Evolutionary conservation across 2,888 invertebrate species (phyloP).

Genomic region (Stenolophus ochropezus): DNA sequence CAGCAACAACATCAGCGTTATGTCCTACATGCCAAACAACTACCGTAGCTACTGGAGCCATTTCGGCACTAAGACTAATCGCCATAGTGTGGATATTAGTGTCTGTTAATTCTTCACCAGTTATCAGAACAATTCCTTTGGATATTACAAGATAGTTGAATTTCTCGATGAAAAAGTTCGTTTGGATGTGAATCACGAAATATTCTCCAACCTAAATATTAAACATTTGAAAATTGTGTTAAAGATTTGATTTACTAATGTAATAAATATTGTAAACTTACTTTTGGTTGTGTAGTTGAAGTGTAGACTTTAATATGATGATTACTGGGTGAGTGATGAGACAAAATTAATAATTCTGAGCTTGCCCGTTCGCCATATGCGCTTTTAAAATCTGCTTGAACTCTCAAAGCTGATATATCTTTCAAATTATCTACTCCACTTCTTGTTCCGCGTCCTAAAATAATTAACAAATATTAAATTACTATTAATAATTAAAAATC

Average conservation of each 20-base stretch:
- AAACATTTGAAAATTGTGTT: slow-evolving; percentile 49
- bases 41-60: slow-evolving; percentile 94
- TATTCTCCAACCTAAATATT: slow-evolving; percentile 88
- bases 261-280: slow-evolving; percentile 67
- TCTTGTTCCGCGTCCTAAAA: slow-evolving; percentile 70
- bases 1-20: slow-evolving; percentile 91
- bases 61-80: slow-evolving; percentile 87
- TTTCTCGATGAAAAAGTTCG: slow-evolving; percentile 91
- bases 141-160: slow-evolving; percentile 95
- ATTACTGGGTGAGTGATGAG: slow-evolving; percentile 88
- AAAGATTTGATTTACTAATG: not conserved
- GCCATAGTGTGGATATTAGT: slow-evolving; percentile 87
- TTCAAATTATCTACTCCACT: slow-evolving; percentile 79
- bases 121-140: slow-evolving; percentile 91
- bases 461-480: not conserved
- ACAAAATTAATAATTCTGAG: slow-evolving; percentile 82
- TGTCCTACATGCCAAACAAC: slow-evolving; percentile 91
- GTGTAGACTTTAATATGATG: slow-evolving; percentile 91
- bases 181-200: slow-evolving; percentile 94
- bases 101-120: slow-evolving; percentile 89
- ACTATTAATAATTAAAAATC: not conserved
- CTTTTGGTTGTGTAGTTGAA: slow-evolving; percentile 86
- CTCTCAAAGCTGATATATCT: slow-evolving; percentile 80
- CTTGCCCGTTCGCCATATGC: slow-evolving; percentile 80
- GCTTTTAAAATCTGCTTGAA: slow-evolving; percentile 83